These are phyloP conservation scores for Dichetophora obliterata DNA, from an alignment of 2,888 invertebrate genomes.

Conservation along the genomic window DNA sequence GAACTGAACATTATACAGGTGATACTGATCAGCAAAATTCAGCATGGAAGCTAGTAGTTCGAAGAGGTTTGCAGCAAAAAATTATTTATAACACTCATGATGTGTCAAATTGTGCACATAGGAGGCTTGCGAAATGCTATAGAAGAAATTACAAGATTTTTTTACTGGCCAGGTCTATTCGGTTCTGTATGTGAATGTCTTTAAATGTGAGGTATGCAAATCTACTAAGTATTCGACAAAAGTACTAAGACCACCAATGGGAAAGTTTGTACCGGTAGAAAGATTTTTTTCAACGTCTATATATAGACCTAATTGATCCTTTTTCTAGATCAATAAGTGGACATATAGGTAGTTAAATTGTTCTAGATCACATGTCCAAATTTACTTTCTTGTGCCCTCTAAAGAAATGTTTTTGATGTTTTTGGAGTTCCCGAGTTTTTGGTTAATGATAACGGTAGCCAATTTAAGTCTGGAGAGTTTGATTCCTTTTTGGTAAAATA, in stretches of 20 bases:
- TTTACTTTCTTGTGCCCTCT: constrained; percentile 39
- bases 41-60: constrained; percentile 26
- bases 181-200: background rate
- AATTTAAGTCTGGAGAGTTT: constrained; percentile 47
- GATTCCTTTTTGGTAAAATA: constrained; percentile 37
- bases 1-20: background rate
- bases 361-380: constrained; percentile 38
- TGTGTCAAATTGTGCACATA: background rate
- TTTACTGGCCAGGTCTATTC: background rate
- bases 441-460: constrained; percentile 53
- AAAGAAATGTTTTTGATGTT: constrained; percentile 45
- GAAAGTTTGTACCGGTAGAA: constrained; percentile 13
- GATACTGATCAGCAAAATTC: background rate
- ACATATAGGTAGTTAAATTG: constrained; percentile 32
- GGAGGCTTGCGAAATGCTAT: background rate
- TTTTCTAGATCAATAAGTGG: constrained; percentile 41
- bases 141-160: background rate
- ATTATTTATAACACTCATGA: constrained; percentile 18
- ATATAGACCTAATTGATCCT: constrained; percentile 41
- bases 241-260: constrained; percentile 38
- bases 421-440: constrained; percentile 52
- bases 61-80: background rate
- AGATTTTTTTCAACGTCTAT: constrained; percentile 40
- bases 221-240: constrained; percentile 33
- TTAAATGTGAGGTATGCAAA: constrained; percentile 29